These are phyloP conservation scores for Zosterops borbonicus DNA, from an alignment of 2,113 vertebrate genomes.

Conservation along the genomic window DNA sequence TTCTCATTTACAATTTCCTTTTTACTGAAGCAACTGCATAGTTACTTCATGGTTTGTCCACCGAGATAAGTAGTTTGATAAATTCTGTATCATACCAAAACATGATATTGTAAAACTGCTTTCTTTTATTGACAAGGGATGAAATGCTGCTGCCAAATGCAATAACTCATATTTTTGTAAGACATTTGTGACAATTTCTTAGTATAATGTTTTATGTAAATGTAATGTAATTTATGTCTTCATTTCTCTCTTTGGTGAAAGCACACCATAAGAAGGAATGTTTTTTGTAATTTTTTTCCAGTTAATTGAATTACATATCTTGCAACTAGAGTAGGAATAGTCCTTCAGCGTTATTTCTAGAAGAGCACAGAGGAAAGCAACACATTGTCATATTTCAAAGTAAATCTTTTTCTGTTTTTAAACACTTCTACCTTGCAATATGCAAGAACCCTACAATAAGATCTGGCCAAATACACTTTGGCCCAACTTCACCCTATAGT, in stretches of 20 bases:
- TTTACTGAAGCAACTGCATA: neutral
- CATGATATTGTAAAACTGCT: neutral
- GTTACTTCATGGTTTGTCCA: neutral
- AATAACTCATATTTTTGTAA: constrained; percentile 13
- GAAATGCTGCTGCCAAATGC: constrained; percentile 4
- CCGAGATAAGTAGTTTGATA: neutral
- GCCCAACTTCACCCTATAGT: neutral
- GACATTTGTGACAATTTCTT: constrained; percentile 15
- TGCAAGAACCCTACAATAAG: neutral
- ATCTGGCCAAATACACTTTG: neutral
- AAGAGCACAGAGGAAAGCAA: neutral
- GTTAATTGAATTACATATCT: neutral
- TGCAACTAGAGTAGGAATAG: neutral
- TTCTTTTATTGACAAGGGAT: neutral
- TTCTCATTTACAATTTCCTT: neutral
- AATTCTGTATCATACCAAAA: neutral
- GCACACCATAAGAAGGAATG: neutral
- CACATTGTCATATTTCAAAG: neutral
- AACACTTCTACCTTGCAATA: neutral
- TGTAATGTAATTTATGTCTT: constrained; percentile 1
- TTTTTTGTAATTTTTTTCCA: neutral
- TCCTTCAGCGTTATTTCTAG: neutral
- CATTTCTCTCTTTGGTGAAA: neutral
- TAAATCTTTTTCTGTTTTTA: neutral
- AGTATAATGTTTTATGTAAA: neutral